Evolutionary conservation across 2,888 invertebrate genomes (phyloP).

Genomic region (Pharmacophagus antenor): DNA sequence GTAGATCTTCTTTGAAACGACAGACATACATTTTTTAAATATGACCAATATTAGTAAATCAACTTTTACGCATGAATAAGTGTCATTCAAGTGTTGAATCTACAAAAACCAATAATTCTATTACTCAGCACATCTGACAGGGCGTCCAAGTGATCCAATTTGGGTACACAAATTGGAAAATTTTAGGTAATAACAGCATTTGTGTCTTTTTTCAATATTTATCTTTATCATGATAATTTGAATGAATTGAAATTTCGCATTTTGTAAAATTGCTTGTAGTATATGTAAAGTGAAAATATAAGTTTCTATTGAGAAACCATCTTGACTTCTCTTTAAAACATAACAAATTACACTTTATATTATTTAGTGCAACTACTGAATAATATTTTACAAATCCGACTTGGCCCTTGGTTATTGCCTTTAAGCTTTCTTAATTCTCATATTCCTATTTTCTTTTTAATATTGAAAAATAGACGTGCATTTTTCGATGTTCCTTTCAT

Average conservation of each 20-base stretch:
- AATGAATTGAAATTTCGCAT: background rate
- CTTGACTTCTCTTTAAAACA: background rate
- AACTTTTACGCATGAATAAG: background rate
- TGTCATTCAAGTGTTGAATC: background rate
- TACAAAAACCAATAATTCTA: slow-evolving; percentile 8
- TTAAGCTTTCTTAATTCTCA: too few species aligned
- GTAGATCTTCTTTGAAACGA: too few species aligned
- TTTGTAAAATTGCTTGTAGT: background rate
- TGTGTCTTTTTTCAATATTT: background rate
- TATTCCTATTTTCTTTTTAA: background rate
- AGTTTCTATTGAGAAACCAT: background rate
- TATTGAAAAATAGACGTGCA: background rate
- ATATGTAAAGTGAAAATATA: background rate
- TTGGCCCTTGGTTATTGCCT: too few species aligned
- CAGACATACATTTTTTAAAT: background rate
- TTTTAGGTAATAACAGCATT: slow-evolving; percentile 2
- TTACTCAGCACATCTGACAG: slow-evolving; percentile 11
- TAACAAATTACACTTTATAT: background rate
- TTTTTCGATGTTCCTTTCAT: background rate
- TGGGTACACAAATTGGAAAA: slow-evolving; percentile 7
- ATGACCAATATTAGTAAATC: background rate
- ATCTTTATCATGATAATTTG: background rate
- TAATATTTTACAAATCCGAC: too few species aligned
- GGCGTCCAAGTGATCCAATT: slow-evolving; percentile 7
- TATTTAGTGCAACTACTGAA: too few species aligned